These are phyloP conservation scores for Mycalesis mineus DNA, from an alignment of 2,888 invertebrate species.

Conservation along the genomic window DNA sequence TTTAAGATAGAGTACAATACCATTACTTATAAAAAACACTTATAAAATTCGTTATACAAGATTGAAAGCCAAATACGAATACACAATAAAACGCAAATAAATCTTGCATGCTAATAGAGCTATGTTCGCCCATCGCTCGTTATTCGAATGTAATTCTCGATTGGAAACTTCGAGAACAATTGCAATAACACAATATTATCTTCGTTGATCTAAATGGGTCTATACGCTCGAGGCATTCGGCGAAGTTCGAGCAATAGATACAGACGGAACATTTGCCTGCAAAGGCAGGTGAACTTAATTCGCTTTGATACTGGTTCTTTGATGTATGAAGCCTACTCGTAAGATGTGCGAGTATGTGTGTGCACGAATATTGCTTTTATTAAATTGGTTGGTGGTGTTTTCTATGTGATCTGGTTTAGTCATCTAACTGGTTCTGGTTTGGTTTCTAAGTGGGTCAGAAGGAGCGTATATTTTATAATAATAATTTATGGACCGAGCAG, in stretches of 20 bases:
- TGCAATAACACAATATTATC: constrained; percentile 3
- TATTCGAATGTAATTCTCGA: not conserved
- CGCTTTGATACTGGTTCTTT: not conserved
- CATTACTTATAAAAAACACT: no score
- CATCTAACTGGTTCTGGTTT: no score
- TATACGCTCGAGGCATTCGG: constrained; percentile 8
- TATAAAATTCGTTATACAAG: no score
- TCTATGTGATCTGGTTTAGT: no score
- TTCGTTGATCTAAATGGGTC: constrained; percentile 4
- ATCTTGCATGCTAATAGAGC: not conserved
- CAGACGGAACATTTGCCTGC: not conserved
- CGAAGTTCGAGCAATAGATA: not conserved
- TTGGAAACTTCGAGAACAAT: constrained; percentile 5
- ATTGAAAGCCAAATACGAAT: not conserved
- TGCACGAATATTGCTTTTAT: no score
- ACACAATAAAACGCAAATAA: not conserved
- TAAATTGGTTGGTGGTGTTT: no score
- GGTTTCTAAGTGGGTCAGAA: no score
- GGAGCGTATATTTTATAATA: no score
- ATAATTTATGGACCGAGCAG: no score
- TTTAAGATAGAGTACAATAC: no score
- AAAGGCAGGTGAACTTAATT: not conserved
- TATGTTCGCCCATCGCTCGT: not conserved
- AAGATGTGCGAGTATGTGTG: not conserved
- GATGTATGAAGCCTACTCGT: not conserved